These are phyloP conservation scores for Calidris pygmaea DNA, from an alignment of 2,113 vertebrate genomes.

Conservation along the genomic window DNA sequence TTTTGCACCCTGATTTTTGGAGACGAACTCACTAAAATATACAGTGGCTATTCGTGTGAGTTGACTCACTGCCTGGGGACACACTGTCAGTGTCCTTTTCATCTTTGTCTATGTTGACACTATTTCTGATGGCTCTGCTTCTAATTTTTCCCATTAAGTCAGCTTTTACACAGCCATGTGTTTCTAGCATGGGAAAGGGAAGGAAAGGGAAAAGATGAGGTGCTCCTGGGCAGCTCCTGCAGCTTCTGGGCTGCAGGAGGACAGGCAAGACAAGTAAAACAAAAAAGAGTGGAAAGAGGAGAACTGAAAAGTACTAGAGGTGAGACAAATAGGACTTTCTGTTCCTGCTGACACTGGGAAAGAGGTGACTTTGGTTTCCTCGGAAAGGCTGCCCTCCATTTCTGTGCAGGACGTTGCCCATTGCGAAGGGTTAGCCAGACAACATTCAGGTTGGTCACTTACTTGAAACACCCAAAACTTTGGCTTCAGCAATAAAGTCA, in stretches of 20 bases:
- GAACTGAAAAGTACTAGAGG: neutral
- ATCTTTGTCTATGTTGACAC: neutral
- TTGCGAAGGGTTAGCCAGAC: neutral
- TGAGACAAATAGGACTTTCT: neutral
- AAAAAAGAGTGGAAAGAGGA: neutral
- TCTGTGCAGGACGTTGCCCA: neutral
- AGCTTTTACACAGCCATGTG: neutral
- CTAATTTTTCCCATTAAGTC: neutral
- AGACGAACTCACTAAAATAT: neutral
- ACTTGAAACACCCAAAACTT: neutral
- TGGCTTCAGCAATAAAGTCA: neutral
- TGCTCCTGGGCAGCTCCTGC: neutral
- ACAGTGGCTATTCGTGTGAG: neutral
- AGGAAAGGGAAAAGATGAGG: neutral
- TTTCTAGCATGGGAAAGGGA: neutral
- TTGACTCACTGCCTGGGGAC: neutral
- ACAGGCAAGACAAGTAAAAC: neutral
- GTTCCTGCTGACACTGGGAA: neutral
- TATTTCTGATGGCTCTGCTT: neutral
- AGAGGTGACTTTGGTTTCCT: neutral
- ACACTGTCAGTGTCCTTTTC: neutral
- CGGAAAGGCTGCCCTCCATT: accelerated
- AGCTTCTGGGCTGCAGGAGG: neutral
- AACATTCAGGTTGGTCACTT: accelerated
- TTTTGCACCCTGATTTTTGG: neutral